Conservation (phyloP, 2,797 vertebrate species). For the Malacoctenus gilli region DNA sequence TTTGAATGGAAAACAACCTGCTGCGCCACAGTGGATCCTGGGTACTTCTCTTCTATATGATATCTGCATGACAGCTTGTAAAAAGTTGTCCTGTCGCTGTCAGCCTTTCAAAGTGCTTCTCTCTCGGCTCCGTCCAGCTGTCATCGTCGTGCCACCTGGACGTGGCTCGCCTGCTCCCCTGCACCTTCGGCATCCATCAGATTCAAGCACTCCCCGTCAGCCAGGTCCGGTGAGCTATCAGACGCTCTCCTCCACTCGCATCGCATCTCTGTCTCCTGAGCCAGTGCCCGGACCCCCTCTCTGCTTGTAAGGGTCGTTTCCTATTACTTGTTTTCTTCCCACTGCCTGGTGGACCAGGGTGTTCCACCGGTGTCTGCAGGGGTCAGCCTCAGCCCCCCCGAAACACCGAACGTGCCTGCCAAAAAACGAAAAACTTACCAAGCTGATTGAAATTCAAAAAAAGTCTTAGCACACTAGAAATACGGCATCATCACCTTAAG, state of each 20-base stretch:
- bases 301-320: too few relatives aligned
- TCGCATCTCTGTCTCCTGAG: not conserved
- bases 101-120: slow-evolving; percentile 5
- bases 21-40: not conserved
- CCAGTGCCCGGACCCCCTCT: too few relatives aligned
- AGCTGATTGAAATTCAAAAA: too few relatives aligned
- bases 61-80: not conserved
- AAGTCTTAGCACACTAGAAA: too few relatives aligned
- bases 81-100: slow-evolving; percentile 4
- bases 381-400: too few relatives aligned
- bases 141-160: slow-evolving; percentile 6
- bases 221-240: slow-evolving; percentile 5
- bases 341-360: too few relatives aligned
- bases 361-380: too few relatives aligned
- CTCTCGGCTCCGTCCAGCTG: slow-evolving; percentile 2
- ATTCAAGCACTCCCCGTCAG: not conserved
- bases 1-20: too few relatives aligned
- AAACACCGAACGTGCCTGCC: too few relatives aligned
- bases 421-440: too few relatives aligned
- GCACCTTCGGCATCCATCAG: slow-evolving; percentile 4
- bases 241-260: not conserved
- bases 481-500: too few relatives aligned
- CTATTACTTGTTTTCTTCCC: too few relatives aligned
- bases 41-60: slow-evolving; percentile 5
- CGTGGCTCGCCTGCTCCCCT: slow-evolving; percentile 14